A percentile compares a stretch with the other conserved stretches of the same genome.
phyloP scores from a whole-genome alignment of 2,113 vertebrate species.

The Vanacampus margaritifer region DNA sequence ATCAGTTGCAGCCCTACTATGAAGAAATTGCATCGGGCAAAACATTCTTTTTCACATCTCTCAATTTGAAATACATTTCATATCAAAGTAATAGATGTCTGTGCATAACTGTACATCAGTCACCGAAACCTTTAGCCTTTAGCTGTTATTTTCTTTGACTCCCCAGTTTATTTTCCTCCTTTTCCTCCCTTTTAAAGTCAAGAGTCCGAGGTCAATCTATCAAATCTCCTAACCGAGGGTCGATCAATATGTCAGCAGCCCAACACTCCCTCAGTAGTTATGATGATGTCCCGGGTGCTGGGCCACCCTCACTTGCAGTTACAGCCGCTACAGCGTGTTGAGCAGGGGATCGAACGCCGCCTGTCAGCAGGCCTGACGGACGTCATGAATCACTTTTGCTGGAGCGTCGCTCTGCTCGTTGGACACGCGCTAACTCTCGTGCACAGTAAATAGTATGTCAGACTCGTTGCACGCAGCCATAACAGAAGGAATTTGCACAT shows the following conservation, averaged over 20 bases:
- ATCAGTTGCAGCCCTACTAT: neutral
- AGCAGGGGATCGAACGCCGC: conserved; percentile 80
- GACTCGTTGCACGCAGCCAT: conserved; percentile 7
- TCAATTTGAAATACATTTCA: neutral
- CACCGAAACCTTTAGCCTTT: conserved; percentile 1
- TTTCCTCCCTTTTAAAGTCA: conserved; percentile 52
- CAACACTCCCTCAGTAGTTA: conserved; percentile 73
- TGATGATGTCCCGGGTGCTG: conserved; percentile 72
- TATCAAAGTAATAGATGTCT: neutral
- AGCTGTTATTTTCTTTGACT: conserved; percentile 28
- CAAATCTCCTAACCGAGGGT: conserved; percentile 70
- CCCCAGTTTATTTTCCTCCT: conserved; percentile 38
- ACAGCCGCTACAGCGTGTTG: conserved; percentile 70
- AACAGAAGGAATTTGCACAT: neutral
- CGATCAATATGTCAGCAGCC: conserved; percentile 75
- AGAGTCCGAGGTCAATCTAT: conserved; percentile 69
- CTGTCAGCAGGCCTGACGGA: conserved; percentile 77
- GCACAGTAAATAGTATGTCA: conserved; percentile 23
- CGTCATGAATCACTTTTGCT: conserved; percentile 80
- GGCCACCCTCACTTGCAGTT: conserved; percentile 48
- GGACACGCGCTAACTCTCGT: conserved; percentile 47
- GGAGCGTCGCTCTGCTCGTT: conserved; percentile 46
- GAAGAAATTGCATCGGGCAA: neutral
- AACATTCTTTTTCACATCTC: neutral
- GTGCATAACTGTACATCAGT: conserved; percentile 2